Conservation (phyloP, 2,797 vertebrate species). For the Coranthus polyacanthus region DNA sequence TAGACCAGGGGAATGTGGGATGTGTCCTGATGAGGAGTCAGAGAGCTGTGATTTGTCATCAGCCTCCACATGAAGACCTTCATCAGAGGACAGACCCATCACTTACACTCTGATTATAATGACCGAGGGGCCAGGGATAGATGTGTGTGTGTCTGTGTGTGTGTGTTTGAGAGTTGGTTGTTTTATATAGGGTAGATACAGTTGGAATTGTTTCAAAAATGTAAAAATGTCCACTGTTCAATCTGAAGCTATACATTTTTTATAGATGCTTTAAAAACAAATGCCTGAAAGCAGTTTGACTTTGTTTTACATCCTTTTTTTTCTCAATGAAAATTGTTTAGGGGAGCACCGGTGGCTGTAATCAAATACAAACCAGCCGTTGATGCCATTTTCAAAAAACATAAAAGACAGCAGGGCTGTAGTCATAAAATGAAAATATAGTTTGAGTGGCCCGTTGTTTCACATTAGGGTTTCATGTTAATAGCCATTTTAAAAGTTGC, state of each 20-base stretch:
- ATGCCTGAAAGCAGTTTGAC: background rate
- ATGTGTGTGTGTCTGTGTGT: slow-evolving; percentile 4
- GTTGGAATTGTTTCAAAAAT: slow-evolving; percentile 20
- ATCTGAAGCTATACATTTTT: background rate
- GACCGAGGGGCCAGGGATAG: slow-evolving; percentile 41
- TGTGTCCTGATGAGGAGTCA: slow-evolving; percentile 67
- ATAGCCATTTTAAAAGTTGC: slow-evolving; percentile 49
- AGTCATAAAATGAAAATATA: slow-evolving; percentile 39
- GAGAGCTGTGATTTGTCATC: slow-evolving; percentile 77
- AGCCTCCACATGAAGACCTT: slow-evolving; percentile 77
- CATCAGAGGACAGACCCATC: slow-evolving; percentile 77
- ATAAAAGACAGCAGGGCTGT: slow-evolving; percentile 35
- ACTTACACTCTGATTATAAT: slow-evolving; percentile 72
- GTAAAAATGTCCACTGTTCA: background rate
- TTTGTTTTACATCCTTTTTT: slow-evolving; percentile 21
- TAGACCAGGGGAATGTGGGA: slow-evolving; percentile 53
- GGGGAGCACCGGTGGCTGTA: slow-evolving; percentile 22
- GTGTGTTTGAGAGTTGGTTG: background rate
- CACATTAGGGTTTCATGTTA: slow-evolving; percentile 48
- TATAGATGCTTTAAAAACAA: background rate
- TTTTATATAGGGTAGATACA: slow-evolving; percentile 18
- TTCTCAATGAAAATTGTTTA: slow-evolving; percentile 33
- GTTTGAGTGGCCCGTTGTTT: slow-evolving; percentile 56
- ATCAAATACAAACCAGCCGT: slow-evolving; percentile 47
- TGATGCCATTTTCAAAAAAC: slow-evolving; percentile 44